These are phyloP conservation scores for Myrmecophaga tridactyla DNA, from an alignment of 2,113 vertebrate genomes.

Conservation along the genomic window DNA sequence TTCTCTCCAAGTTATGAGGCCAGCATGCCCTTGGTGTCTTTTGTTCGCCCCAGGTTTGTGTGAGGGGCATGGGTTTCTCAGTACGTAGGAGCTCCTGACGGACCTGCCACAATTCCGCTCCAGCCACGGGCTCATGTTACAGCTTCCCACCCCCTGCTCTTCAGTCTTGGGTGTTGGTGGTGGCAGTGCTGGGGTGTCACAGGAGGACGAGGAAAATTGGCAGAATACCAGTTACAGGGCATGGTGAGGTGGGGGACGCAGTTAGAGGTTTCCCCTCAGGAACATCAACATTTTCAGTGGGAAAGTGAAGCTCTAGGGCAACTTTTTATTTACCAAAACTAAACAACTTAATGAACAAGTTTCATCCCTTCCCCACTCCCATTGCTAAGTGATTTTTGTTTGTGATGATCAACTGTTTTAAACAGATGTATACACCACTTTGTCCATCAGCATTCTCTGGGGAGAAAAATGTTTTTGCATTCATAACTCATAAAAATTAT, in stretches of 20 bases:
- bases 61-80: neutral
- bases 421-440: neutral
- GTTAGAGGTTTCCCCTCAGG: no score
- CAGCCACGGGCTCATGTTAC: neutral
- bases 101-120: neutral
- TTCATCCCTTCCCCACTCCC: accelerated
- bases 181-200: no score
- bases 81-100: no score
- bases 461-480: accelerated
- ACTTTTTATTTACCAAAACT: neutral
- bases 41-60: neutral
- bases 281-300: neutral
- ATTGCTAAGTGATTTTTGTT: neutral
- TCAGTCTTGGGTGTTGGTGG: neutral
- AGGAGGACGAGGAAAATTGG: neutral
- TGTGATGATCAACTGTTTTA: neutral
- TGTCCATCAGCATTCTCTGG: neutral
- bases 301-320: neutral
- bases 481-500: neutral
- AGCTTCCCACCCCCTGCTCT: neutral
- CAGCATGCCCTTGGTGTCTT: neutral
- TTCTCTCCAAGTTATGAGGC: neutral
- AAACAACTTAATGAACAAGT: neutral
- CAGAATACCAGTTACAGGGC: neutral
- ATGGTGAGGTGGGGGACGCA: neutral